Evolutionary conservation across 2,113 vertebrate genomes (phyloP), one percentile per base, ranked within the genome.

Genomic region (Macrotis lagotis): DNA sequence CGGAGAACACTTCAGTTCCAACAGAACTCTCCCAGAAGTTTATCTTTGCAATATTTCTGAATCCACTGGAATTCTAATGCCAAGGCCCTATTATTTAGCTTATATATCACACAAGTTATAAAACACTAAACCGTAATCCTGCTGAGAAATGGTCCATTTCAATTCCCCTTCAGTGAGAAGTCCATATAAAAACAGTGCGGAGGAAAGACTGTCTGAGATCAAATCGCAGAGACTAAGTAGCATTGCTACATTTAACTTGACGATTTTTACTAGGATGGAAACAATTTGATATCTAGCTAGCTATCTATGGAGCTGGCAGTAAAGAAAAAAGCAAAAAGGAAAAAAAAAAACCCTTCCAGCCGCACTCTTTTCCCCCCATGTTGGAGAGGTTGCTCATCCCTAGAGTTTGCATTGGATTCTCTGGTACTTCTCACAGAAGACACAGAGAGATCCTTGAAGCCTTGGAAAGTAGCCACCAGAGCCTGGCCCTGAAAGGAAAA

Each of bases 11-110:
- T 92, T 92, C 91, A 9, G 91, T 51, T 97, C 97, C 95, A 97
- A 92, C 90, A 96, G 92, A 96, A 97, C 97, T 96, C 53, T 93
- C 96, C 51, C 96, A 88, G 95, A 97, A 97, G 97, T 97, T 97
- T 92, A 92, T 91, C 96, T 97, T 90, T 0, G 59, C 94, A 50
- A 3, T 94, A 88, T 97, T 97, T 97, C 92, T 94, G 94, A 96
- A 98, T 90, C 95, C 90, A 25, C 92, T 92, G 25, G 12, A 92
- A 94, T 96, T 88, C 95, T 47, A 50, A 31, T 22, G 0, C 0
- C 94, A 96, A 51, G 92, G 53, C 1, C 83, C 66, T 50, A 91
- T 95, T 91, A 95, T 94, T 89, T 14, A 96, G 93, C 91, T 95
- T 83, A 0, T 88, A 92, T 55, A 90, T 88, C 16, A 51, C 19